These are phyloP conservation scores for Smithornis capensis DNA, from an alignment of 2,113 vertebrate species.

Conservation along the genomic window DNA sequence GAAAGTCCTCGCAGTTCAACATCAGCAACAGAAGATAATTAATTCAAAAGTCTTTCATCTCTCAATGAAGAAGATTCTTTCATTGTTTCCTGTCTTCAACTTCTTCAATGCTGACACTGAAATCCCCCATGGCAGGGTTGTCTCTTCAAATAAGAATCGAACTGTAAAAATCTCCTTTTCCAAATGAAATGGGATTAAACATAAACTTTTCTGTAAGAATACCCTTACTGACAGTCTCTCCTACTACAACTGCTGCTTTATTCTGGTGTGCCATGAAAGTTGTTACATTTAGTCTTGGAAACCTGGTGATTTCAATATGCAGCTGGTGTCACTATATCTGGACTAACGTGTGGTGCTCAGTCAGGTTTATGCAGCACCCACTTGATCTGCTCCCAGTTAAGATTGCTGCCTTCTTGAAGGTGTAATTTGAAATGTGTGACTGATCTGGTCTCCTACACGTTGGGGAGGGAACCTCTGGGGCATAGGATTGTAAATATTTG, in stretches of 20 bases:
- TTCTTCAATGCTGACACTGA: not conserved
- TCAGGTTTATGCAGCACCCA: not conserved
- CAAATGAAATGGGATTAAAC: conserved; percentile 10
- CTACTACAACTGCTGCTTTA: not conserved
- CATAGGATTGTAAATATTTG: not conserved
- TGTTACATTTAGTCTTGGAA: not conserved
- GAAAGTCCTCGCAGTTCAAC: not conserved
- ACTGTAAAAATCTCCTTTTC: not conserved
- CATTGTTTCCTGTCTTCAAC: conserved; percentile 7
- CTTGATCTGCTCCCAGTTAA: not conserved
- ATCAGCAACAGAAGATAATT: not conserved
- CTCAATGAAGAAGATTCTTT: not conserved
- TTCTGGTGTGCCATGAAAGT: not conserved
- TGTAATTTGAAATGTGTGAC: not conserved
- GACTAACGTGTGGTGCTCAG: accelerated
- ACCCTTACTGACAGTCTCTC: not conserved
- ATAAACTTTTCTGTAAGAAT: not conserved
- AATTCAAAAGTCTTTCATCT: conserved; percentile 7
- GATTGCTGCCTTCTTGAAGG: not conserved
- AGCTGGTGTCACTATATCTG: not conserved
- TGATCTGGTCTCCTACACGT: not conserved
- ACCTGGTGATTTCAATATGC: not conserved
- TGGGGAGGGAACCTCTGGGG: not conserved
- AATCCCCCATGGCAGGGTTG: not conserved
- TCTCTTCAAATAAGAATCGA: conserved; percentile 39